Base-by-base conservation (phyloP, 1,140 invertebrate genomes). In the Nomia melanderi region DNA sequence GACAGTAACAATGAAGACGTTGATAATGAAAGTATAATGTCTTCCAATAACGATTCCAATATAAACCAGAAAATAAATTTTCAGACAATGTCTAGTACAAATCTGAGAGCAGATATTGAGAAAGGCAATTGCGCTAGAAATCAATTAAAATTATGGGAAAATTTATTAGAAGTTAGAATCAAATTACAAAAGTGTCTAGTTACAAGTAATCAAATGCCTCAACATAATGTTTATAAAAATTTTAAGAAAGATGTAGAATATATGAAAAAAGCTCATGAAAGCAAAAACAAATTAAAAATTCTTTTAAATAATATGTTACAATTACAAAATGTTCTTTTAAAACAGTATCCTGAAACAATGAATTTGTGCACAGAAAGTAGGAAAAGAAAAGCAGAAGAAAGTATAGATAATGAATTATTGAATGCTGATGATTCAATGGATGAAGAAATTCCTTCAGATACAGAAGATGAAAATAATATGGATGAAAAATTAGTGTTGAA, bases 131-230 rank as follows among this genome's bases (percentile, higher is more conserved):
- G 95, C 87, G 95, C 97, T 1, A 94, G 94, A 90, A 95, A 95
- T 88, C 96, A 98, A 88, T 87, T 96, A 17, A 92, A 93, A 74
- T 86, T 98, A 1, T 98, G 96, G 96, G 97, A 98, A 90, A 95
- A 93, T 74, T 88, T 98, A 2, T 86, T 98, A 23, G 97, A 98
- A 91, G 93, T 95, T 85, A 93, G 97, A 81, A 98, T 98, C 79
- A 95, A 96, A 85, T 89, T 98, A 6, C 97, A 98, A 88, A 97
- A 97, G 90, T 94, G 95, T 85, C 87, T 98, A 39, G 88, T 93
- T 59, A 93, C 93, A 31, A 94, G 95, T 4, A 98, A 98, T 91
- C 94, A 95, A 86, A 93, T 98, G 89, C 97, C 97, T 12, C 93
- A 96, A 78, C 89, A 91, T 54, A 92, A 95, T 54, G 88, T 83